Conservation (phyloP, 2,113 vertebrate genomes). For the Alectura lathami region DNA sequence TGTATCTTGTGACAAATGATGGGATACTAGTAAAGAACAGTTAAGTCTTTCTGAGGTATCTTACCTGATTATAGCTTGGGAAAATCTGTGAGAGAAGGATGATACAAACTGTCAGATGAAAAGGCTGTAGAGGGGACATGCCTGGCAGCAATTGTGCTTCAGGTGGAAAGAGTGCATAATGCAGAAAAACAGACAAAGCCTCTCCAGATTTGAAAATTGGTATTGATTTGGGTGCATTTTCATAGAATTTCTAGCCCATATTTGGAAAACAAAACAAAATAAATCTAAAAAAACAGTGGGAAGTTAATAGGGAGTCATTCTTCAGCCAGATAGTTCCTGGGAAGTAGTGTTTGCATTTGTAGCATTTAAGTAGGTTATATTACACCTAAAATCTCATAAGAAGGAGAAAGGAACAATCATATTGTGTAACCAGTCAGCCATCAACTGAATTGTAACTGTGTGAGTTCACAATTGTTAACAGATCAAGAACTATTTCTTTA, state of each 20-base stretch:
- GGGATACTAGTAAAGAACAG: neutral
- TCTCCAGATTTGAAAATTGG: neutral
- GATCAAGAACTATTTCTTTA: neutral
- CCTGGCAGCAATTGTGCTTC: neutral
- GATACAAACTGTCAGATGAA: neutral
- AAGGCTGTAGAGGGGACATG: neutral
- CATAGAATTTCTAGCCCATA: neutral
- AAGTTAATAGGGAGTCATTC: neutral
- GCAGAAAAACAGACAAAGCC: neutral
- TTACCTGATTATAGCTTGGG: neutral
- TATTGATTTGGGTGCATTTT: neutral
- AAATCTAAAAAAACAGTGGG: rapidly evolving
- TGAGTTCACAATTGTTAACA: neutral
- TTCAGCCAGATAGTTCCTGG: neutral
- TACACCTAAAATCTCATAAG: neutral
- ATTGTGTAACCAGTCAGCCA: neutral
- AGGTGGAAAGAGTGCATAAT: neutral
- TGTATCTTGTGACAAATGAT: neutral
- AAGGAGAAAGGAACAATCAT: neutral
- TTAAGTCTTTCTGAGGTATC: neutral
- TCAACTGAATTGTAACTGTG: neutral
- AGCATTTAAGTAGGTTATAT: neutral
- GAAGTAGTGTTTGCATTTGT: neutral
- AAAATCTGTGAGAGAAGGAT: neutral
- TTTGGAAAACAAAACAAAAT: neutral